Percentiles rank a stretch among this genome's conserved stretches.
Conservation (phyloP, 92 coral and sea anemone species). For the Epizoanthus fatuus region DNA sequence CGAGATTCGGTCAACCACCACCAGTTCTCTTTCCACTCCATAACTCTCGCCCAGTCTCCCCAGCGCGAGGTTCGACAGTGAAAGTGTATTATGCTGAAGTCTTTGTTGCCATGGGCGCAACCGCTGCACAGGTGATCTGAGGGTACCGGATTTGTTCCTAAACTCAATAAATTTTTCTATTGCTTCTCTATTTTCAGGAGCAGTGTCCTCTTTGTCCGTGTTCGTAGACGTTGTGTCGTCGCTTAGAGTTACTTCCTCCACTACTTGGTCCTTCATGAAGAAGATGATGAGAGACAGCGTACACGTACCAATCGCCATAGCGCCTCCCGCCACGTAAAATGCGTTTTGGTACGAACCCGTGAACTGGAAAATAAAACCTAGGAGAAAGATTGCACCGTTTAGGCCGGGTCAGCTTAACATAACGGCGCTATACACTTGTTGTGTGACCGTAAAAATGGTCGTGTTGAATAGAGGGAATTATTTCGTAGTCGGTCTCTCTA, state of each 20-base stretch:
- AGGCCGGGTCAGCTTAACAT: no score
- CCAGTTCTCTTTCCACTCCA: slow-evolving; percentile 63
- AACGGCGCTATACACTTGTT: no score
- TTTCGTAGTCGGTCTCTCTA: neutral
- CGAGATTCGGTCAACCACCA: slow-evolving; percentile 74
- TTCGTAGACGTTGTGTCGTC: slow-evolving; percentile 33
- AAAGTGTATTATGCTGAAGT: slow-evolving; percentile 52
- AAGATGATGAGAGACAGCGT: slow-evolving; percentile 68
- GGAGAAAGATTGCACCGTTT: neutral
- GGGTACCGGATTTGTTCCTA: slow-evolving; percentile 36
- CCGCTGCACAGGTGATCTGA: slow-evolving; percentile 36
- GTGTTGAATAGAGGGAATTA: no score
- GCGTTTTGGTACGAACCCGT: slow-evolving; percentile 90
- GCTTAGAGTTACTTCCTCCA: slow-evolving; percentile 16
- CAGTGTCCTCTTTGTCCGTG: neutral
- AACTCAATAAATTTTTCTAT: slow-evolving; percentile 41
- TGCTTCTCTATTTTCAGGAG: neutral
- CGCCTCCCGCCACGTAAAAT: slow-evolving; percentile 92
- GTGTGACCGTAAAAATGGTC: no score
- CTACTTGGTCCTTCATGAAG: slow-evolving; percentile 52
- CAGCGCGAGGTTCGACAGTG: slow-evolving; percentile 70
- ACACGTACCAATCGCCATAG: slow-evolving; percentile 81
- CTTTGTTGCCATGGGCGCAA: slow-evolving; percentile 59
- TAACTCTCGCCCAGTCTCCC: slow-evolving; percentile 81
- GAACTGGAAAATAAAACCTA: slow-evolving; percentile 71